A percentile compares a stretch with the other conserved stretches of the same genome.
phyloP scores from a whole-genome alignment of 2,113 vertebrate genomes.

The Mus pahari region DNA sequence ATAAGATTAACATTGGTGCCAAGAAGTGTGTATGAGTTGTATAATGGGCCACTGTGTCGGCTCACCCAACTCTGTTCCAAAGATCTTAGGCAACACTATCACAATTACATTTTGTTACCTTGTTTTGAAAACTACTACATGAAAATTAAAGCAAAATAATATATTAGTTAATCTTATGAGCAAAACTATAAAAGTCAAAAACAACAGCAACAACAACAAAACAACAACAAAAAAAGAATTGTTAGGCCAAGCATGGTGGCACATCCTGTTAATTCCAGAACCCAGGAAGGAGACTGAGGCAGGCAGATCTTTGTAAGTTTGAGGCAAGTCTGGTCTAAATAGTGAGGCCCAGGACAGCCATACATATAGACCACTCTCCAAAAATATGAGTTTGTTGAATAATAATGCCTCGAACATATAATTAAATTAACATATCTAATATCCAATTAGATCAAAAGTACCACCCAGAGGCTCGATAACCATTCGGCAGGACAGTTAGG shows the following conservation, averaged over 20 bases:
- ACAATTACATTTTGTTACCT: conserved; percentile 11
- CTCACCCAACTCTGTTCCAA: neutral
- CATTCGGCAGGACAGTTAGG: neutral
- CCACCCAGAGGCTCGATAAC: neutral
- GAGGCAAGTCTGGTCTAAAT: neutral
- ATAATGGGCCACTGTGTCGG: neutral
- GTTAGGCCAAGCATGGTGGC: neutral
- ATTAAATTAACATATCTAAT: neutral
- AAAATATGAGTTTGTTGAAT: neutral
- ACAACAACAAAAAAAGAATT: neutral
- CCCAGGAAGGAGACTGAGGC: neutral
- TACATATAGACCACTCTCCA: neutral
- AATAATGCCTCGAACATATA: neutral
- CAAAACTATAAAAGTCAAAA: neutral
- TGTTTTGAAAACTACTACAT: neutral
- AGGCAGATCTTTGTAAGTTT: neutral
- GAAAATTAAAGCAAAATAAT: conserved; percentile 18
- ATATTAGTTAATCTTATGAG: conserved; percentile 25
- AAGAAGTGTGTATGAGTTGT: neutral
- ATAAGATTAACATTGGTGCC: neutral
- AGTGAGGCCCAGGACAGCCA: neutral
- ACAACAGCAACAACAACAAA: too few relatives aligned
- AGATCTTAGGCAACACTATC: neutral
- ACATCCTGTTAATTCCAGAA: neutral
- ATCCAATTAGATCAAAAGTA: neutral